These are phyloP conservation scores for Athalia rosae DNA, from an alignment of 2,888 invertebrate genomes.

Conservation along the genomic window DNA sequence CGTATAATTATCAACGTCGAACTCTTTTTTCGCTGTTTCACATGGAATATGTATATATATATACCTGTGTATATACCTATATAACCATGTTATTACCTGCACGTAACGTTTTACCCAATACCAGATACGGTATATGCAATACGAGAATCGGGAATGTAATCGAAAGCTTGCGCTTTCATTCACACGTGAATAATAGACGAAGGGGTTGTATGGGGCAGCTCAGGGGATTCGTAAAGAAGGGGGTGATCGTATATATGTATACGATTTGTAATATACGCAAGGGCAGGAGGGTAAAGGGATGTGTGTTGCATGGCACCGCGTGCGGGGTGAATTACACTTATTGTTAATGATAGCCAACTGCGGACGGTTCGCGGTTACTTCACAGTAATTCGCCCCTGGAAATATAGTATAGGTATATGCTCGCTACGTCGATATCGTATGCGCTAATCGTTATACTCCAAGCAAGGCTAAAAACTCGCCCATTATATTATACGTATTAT, in stretches of 20 bases:
- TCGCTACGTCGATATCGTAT: no score
- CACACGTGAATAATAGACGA: constrained; percentile 39
- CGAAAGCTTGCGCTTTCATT: constrained; percentile 43
- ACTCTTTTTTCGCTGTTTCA: background rate
- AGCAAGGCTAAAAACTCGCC: no score
- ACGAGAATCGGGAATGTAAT: constrained; percentile 17
- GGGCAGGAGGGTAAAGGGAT: no score
- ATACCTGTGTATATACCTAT: background rate
- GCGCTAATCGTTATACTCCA: no score
- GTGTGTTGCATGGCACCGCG: no score
- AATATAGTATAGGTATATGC: no score
- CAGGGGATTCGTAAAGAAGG: no score
- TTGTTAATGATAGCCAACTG: background rate
- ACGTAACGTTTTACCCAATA: no score
- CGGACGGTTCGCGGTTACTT: background rate
- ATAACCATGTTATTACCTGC: background rate
- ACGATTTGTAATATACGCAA: no score
- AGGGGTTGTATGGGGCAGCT: background rate
- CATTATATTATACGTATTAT: no score
- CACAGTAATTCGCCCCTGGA: background rate
- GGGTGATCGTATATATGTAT: no score
- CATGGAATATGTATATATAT: constrained; percentile 4
- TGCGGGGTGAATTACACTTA: background rate
- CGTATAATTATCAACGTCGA: background rate
- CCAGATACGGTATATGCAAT: background rate